Base-by-base conservation (phyloP, 2,113 vertebrate genomes). In the Rhombomys opimus region DNA sequence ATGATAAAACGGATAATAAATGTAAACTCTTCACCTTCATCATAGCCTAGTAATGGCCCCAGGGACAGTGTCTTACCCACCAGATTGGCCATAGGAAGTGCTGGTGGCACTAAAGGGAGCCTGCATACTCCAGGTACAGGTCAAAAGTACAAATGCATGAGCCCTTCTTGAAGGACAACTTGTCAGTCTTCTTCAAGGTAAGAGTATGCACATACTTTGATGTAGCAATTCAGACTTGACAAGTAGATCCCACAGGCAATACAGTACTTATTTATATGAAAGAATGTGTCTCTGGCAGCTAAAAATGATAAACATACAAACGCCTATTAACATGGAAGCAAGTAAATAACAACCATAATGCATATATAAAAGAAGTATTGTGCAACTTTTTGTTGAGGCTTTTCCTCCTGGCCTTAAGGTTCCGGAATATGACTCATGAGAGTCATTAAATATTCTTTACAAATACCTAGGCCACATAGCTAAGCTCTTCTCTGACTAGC, bases 1-100 rank as follows among this genome's bases (percentile, higher is more conserved):
- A 87, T 63, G 52, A 85, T 80, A 92, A 93, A 89, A 78, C 32
- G 32, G n/a, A 52, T 12, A 20, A 93, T n/a, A 90, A 97, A 87
- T 25, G 81, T 32, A 41, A 41, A 80, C 73, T 73, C 17, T 89
- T 87, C 13, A 77, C 1, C 46, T 96, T 59, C 32, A 10, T 65
- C 35, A 72, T 63, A 89, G 89, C 7, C n/a, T 41, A 95, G 68
- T 67, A 85, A 59, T 87, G n/a, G 84, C 65, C 18, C 30, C 18
- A 81, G 6, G 32, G 72, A 15, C 1, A 90, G 68, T 0, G 67
- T 85, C 93, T 82, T 86, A 91, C 12, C n/a, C 50, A 95, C 38
- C 15, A 87, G 32, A 91, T 0, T 78, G 59, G 46, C 41, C 75
- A 63, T 14, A 63, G 20, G 22, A 8, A 54, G 38, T 25, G 2